Evolutionary conservation across 2,888 invertebrate genomes (phyloP), one percentile per base, ranked within the genome.

Genomic region (Apamea crenata): DNA sequence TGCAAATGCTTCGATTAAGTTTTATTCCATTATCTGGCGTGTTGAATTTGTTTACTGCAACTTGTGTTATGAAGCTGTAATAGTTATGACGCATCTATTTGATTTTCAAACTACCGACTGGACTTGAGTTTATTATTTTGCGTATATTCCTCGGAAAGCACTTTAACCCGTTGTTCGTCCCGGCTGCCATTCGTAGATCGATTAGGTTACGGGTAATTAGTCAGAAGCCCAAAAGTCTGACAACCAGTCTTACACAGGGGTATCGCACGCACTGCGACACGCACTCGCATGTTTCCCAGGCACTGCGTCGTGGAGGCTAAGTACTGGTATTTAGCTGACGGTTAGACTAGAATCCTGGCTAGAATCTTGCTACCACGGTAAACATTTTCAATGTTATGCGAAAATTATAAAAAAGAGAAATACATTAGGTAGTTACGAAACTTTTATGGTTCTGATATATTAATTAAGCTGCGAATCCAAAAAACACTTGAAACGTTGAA

Each of bases 1-100:
- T 82, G 59, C 63, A 82, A 84, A 84, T 81, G 29, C 61, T 65
- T 63, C n/a, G 63, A 18, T 53, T 36, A 67, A 72, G 14, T 50
- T 71, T 29, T 53, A n/a, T 29, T 67, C 1, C 10, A 63, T 63
- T 75, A 44, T 8, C 40, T 36, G 12, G 3, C 4, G 59, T 18
- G 25, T 71, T 29, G 12, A 72, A 56, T 10, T 56, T 32, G 21
- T 59, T 59, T 25, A 53, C n/a, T 74, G n/a, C 36, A 50, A 69
- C 68, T 74, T 69, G 69, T 53, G 53, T n/a, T 53, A 18, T 18
- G 36, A 18, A 53, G 3, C 10, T 56, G n/a, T 3, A 36, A 53
- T 50, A 72, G 12, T 40, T 40, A 40, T 2, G n/a, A 40, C n/a
- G 29, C n/a, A n/a, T 32, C 14, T 50, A 44, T 69, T 69, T 53